Percentiles rank a stretch among this genome's conserved stretches.
Evolutionary conservation across 2,113 vertebrate species (phyloP).

Genomic region (Hystrix cristata): DNA sequence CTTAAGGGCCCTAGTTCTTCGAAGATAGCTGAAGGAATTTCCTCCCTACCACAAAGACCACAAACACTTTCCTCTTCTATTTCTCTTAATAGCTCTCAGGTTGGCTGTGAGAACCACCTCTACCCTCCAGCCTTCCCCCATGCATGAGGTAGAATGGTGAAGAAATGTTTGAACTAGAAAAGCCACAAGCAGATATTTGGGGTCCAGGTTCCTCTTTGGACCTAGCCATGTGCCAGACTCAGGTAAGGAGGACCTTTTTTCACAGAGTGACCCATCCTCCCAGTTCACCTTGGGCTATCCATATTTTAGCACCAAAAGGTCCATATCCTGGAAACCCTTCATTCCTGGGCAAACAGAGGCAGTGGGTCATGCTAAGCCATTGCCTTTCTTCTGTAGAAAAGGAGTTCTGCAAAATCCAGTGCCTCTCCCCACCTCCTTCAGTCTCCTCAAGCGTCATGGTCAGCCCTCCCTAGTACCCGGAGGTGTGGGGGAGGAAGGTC

Average conservation of each 20-base stretch:
- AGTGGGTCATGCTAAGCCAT: neutral
- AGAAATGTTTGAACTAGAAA: neutral
- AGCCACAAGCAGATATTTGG: neutral
- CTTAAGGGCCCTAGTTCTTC: too few relatives aligned
- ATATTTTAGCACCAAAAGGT: neutral
- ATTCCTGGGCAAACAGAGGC: neutral
- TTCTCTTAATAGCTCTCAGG: neutral
- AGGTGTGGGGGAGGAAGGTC: neutral
- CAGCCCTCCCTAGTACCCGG: neutral
- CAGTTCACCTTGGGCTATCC: neutral
- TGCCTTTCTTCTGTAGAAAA: neutral
- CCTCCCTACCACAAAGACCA: neutral
- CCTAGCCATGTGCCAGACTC: neutral
- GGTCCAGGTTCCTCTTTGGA: neutral
- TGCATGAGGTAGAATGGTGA: fast-evolving
- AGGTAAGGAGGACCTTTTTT: neutral
- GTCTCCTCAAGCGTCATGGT: neutral
- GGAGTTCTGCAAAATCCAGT: neutral
- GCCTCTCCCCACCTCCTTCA: neutral
- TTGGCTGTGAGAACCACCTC: neutral
- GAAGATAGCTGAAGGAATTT: neutral
- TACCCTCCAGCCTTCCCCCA: neutral
- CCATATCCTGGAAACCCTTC: neutral
- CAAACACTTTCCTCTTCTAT: neutral
- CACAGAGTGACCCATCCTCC: fast-evolving